Evolutionary conservation across 2,797 vertebrate genomes (phyloP), one percentile per base, ranked within the genome.

Genomic region (Rousettus madagascariensis): DNA sequence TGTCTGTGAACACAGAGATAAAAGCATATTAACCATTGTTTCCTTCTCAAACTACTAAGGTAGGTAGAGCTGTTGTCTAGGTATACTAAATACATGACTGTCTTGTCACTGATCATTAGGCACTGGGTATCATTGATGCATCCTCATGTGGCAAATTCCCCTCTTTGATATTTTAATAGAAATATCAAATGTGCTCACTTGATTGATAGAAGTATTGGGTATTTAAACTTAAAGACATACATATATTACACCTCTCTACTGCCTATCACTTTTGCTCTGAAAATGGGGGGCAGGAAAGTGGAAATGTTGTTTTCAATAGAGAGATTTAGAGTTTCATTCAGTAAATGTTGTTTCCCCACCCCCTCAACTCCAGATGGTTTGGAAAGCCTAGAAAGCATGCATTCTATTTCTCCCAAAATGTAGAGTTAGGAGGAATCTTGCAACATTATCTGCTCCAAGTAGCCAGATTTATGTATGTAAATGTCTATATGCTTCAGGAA

Each of bases 381-480:
- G 59, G 68, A 85, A 92, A 93, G 57, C 57, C 95, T 87, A 74
- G 84, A 93, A 91, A 96, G 84, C 41, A 10, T 20, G 33, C 46
- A 74, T 88, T 65, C 53, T 65, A n/a, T 88, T 80, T 95, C 82
- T 85, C 78, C 80, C 51, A 93, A 86, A 93, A 79, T 22, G n/a
- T n/a, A 41, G 78, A 90, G 43, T 68, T 74, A 78, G 79, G 75
- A 71, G 72, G 83, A 77, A 28, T 84, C 92, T 72, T 87, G 22
- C 36, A 66, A 66, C 24, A 66, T 57, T 75, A 49, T 86, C 91
- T 79, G 68, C 86, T 96, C 86, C 90, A 94, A 93, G 79, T 61
- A 96, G 80, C 57, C 96, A 93, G 91, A 90, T 96, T 94, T 88
- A 86, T 74, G 90, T 88, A 90, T 63, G 17, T 38, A 92, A 86